Percentiles rank a stretch among this genome's conserved stretches.
Conservation (phyloP, 2,888 invertebrate species). For the Folsomia manolachei region DNA sequence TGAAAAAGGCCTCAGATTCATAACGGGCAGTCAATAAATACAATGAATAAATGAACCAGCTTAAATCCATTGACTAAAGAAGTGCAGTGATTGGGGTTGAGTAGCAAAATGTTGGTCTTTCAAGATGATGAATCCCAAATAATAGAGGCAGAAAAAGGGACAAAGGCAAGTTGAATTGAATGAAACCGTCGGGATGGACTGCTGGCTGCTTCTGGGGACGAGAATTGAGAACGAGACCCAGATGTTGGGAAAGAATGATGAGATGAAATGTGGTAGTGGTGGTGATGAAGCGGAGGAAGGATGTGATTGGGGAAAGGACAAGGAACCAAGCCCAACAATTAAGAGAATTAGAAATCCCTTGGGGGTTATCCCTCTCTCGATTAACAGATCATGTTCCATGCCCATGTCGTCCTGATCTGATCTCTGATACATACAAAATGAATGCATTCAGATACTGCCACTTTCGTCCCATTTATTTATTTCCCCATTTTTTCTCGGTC, state of each 20-base stretch:
- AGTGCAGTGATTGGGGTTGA: background rate
- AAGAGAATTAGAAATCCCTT: slow-evolving; percentile 50
- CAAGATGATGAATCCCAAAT: slow-evolving; percentile 13
- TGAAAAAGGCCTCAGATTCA: background rate
- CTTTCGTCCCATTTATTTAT: slow-evolving; percentile 16
- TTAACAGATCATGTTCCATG: slow-evolving; percentile 50
- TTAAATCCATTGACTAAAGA: background rate
- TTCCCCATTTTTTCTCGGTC: slow-evolving; percentile 31
- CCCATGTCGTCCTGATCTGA: slow-evolving; percentile 22
- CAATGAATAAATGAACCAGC: background rate
- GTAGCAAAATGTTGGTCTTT: slow-evolving; percentile 11
- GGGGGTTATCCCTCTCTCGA: slow-evolving; percentile 47
- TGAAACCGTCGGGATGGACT: background rate
- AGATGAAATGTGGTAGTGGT: background rate
- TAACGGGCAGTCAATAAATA: background rate
- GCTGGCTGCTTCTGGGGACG: background rate
- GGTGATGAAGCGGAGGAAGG: slow-evolving; percentile 8
- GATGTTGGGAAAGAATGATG: background rate
- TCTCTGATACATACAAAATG: background rate
- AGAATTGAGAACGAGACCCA: background rate
- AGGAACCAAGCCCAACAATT: slow-evolving; percentile 48
- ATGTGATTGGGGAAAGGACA: slow-evolving; percentile 35
- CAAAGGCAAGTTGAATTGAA: slow-evolving; percentile 10
- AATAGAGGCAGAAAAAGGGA: background rate
- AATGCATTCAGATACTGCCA: slow-evolving; percentile 11